Conservation (phyloP, 2,888 invertebrate species). For the Agrotis ipsilon region DNA sequence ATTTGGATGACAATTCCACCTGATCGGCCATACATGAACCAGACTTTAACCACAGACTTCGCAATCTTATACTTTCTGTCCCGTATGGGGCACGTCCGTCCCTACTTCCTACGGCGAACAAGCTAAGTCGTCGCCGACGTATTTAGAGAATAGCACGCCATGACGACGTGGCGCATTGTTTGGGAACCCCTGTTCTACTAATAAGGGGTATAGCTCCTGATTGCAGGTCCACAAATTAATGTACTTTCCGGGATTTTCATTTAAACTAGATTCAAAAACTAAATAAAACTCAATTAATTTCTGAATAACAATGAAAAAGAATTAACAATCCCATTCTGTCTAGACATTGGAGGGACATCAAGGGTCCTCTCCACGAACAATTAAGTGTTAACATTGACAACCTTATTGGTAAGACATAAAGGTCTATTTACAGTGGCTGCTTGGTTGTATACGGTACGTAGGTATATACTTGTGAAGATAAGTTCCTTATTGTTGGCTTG, state of each 20-base stretch:
- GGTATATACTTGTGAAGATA: conserved; percentile 63
- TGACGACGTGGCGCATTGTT: too few species aligned
- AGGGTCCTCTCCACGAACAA: conserved; percentile 5
- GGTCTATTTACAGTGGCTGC: conserved; percentile 45
- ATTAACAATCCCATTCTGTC: conserved; percentile 65
- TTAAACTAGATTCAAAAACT: background rate
- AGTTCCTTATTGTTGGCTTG: conserved; percentile 71
- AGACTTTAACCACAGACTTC: too few species aligned
- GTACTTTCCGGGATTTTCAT: background rate
- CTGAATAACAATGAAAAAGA: conserved; percentile 48
- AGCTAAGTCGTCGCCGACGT: too few species aligned
- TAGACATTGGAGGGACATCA: conserved; percentile 70
- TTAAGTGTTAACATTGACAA: conserved; percentile 14
- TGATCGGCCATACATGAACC: too few species aligned
- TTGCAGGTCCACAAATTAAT: background rate
- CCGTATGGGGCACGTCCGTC: too few species aligned
- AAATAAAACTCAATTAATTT: conserved; percentile 43
- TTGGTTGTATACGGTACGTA: conserved; percentile 37
- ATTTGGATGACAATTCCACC: too few species aligned
- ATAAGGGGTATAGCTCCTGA: background rate
- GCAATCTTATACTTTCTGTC: too few species aligned
- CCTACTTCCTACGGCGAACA: too few species aligned
- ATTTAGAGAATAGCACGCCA: too few species aligned
- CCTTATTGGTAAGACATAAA: conserved; percentile 39
- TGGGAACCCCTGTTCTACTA: background rate